A percentile compares a stretch with the other conserved stretches of the same genome.
These are phyloP conservation scores for Manis pentadactyla DNA, from an alignment of 2,797 vertebrate species.

Conservation along the genomic window DNA sequence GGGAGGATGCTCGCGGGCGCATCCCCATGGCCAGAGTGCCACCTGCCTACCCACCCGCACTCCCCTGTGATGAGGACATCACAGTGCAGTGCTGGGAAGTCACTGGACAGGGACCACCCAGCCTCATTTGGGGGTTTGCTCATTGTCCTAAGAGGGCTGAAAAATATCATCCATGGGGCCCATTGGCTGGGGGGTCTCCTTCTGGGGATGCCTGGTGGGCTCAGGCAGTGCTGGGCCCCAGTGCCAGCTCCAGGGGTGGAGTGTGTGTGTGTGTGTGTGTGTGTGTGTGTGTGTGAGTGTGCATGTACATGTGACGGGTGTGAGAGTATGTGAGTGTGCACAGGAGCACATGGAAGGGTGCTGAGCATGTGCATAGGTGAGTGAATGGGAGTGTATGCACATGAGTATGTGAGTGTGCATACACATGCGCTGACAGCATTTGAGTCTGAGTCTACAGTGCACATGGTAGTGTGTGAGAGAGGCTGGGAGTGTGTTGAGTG, in stretches of 20 bases:
- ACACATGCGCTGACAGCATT: neutral
- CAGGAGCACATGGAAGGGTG: neutral
- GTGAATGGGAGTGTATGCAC: neutral
- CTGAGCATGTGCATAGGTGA: neutral
- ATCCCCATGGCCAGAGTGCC: neutral
- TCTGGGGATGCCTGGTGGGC: neutral
- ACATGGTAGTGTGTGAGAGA: neutral
- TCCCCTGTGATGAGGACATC: too few relatives aligned
- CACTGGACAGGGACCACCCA: neutral
- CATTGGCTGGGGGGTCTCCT: neutral
- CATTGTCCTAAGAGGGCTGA: neutral
- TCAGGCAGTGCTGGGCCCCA: neutral
- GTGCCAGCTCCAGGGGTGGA: neutral
- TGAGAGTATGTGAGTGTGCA: neutral
- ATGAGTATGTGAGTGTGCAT: neutral
- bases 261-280: rapidly evolving
- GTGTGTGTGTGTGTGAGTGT: neutral
- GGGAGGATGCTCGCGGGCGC: rapidly evolving
- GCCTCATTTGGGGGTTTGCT: neutral
- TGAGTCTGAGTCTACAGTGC: too few relatives aligned
- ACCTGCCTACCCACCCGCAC: too few relatives aligned
- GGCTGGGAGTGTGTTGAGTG: neutral
- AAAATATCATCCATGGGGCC: rapidly evolving
- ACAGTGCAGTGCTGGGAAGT: neutral
- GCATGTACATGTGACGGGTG: neutral